A percentile compares a stretch with the other conserved stretches of the same genome.
These are phyloP conservation scores for Oncorhynchus mykiss DNA, from an alignment of 2,113 vertebrate species.

Conservation along the genomic window DNA sequence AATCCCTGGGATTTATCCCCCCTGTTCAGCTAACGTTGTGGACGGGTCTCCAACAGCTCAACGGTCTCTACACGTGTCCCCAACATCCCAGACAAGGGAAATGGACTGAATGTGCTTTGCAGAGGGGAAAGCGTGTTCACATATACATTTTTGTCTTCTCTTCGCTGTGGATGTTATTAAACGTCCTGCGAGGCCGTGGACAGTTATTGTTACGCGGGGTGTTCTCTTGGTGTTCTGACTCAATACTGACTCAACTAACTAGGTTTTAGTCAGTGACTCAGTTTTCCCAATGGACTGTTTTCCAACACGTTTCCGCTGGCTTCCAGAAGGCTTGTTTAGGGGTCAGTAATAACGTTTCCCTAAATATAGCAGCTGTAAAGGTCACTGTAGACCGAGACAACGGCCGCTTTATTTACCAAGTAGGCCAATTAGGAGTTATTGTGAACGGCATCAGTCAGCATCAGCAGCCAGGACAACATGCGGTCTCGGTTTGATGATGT, in stretches of 20 bases:
- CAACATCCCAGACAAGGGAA: constrained; percentile 26
- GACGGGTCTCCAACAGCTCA: constrained; percentile 26
- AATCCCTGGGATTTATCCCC: constrained; percentile 25
- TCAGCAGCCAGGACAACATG: constrained; percentile 6
- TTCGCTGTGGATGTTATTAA: background rate
- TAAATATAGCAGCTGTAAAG: constrained; percentile 24
- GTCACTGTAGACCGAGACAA: constrained; percentile 38
- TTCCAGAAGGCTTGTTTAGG: background rate
- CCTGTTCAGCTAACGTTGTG: constrained; percentile 47
- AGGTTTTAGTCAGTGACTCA: constrained; percentile 27
- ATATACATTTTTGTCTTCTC: background rate
- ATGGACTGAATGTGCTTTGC: constrained; percentile 10
- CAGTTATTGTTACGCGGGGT: background rate
- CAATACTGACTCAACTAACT: constrained; percentile 13
- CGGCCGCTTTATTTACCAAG: constrained; percentile 29
- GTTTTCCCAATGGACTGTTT: constrained; percentile 44
- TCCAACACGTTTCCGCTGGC: constrained; percentile 24
- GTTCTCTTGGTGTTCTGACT: constrained; percentile 37
- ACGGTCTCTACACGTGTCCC: constrained; percentile 26
- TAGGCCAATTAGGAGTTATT: constrained; percentile 20
- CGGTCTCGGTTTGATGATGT: constrained; percentile 32
- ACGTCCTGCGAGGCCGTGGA: constrained; percentile 10
- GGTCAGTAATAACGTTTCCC: constrained; percentile 28
- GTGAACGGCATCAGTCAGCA: constrained; percentile 9
- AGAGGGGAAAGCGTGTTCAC: constrained; percentile 16